phyloP scores from a whole-genome alignment of 2,797 vertebrate species.

The Pantherophis vulpinus region DNA sequence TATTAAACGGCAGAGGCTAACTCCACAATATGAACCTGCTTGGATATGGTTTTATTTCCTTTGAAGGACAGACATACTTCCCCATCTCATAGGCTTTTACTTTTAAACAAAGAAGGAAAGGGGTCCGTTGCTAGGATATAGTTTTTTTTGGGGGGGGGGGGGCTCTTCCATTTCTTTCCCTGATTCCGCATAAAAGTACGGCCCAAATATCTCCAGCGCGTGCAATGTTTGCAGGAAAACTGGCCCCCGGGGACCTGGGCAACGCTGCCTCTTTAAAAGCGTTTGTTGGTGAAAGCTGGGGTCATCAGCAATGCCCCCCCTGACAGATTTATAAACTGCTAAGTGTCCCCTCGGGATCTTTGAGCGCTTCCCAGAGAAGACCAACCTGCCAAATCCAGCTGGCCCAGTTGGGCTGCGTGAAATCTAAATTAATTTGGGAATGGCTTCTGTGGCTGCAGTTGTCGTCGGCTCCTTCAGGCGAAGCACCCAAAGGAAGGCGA shows the following conservation, averaged over 20 bases:
- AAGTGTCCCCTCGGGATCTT: constrained; percentile 79
- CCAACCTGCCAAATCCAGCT: constrained; percentile 65
- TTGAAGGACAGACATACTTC: not conserved
- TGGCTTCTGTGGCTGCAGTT: constrained; percentile 33
- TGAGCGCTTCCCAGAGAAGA: constrained; percentile 67
- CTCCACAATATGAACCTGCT: not conserved
- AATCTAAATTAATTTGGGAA: constrained; percentile 71
- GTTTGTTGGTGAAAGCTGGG: constrained; percentile 46
- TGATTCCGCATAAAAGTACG: not conserved
- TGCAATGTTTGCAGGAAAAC: not conserved
- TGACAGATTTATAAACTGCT: constrained; percentile 90
- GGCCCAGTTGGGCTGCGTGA: constrained; percentile 54
- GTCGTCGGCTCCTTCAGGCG: not conserved
- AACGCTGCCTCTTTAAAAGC: constrained; percentile 33
- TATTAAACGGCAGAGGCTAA: not conserved
- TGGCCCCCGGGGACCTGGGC: not conserved
- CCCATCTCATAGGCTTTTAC: not conserved
- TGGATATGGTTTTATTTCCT: not conserved
- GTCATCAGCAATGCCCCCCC: constrained; percentile 62
- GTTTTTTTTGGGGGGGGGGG: not conserved
- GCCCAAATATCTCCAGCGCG: not conserved
- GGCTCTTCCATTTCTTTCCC: not conserved
- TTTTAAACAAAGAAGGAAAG: not conserved
- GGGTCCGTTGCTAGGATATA: not conserved
- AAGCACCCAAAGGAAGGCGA: not conserved